Percentiles rank a stretch among this genome's conserved stretches.
Conservation (phyloP, 2,888 invertebrate genomes). For the Eupelmus urozonus region DNA sequence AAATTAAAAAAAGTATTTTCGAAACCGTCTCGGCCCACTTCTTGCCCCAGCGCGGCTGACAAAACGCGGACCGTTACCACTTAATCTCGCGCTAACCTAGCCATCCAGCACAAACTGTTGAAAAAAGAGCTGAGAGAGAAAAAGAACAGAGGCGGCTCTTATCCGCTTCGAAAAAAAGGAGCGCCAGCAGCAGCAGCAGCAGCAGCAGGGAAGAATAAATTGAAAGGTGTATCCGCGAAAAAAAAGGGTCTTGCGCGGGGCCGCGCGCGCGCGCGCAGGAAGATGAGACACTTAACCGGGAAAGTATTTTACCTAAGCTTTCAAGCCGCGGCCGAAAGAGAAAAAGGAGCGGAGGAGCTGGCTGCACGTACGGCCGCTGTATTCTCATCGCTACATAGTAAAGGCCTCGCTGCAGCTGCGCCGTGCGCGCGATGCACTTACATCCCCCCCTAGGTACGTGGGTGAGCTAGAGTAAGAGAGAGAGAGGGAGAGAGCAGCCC, state of each 20-base stretch:
- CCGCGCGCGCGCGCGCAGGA: background rate
- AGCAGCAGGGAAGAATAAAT: conserved; percentile 24
- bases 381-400: conserved; percentile 32
- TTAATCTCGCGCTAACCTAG: conserved; percentile 12
- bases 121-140: conserved; percentile 3
- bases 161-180: background rate
- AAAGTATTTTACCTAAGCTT: conserved; percentile 57
- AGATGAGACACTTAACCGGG: conserved; percentile 52
- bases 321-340: conserved; percentile 34
- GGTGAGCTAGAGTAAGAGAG: conserved; percentile 3
- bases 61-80: conserved; percentile 16
- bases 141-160: background rate
- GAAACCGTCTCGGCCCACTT: no score
- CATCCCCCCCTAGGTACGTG: conserved; percentile 6
- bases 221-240: conserved; percentile 29
- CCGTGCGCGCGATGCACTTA: conserved; percentile 47
- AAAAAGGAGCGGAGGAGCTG: background rate
- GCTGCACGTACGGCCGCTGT: conserved; percentile 21
- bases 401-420: conserved; percentile 49
- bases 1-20: no score
- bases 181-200: background rate
- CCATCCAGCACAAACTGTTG: background rate
- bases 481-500: conserved; percentile 37
- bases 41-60: conserved; percentile 3
- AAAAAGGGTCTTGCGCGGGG: no score